These are phyloP conservation scores for Acanthosepion lycidas DNA, from an alignment of 2,888 invertebrate species.

Conservation along the genomic window DNA sequence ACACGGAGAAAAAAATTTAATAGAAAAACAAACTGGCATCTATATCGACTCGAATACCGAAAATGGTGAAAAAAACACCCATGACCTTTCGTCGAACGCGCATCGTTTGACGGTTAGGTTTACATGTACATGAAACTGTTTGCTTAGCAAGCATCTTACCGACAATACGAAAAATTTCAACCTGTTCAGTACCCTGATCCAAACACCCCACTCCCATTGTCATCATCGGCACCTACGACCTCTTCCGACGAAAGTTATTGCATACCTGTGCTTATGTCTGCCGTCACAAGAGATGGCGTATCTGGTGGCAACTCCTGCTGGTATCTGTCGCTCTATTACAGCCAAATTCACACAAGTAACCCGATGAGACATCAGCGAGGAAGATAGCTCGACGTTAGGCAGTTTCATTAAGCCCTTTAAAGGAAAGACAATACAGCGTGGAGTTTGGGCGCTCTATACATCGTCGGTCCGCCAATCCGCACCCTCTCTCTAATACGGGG, in stretches of 20 bases:
- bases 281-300: not conserved
- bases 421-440: constrained; percentile 10
- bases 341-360: not conserved
- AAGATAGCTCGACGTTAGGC: not conserved
- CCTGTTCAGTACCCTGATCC: too few species aligned
- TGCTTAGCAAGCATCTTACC: not conserved
- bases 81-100: too few species aligned
- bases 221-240: not conserved
- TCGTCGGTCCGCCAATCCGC: not conserved
- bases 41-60: too few species aligned
- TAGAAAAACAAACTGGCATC: too few species aligned
- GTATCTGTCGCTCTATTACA: not conserved
- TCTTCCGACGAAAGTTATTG: not conserved
- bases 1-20: too few species aligned
- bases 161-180: not conserved
- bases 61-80: too few species aligned
- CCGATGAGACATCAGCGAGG: not conserved
- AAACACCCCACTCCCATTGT: not conserved
- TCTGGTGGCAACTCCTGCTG: not conserved
- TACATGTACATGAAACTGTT: not conserved
- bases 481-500: not conserved
- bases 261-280: not conserved
- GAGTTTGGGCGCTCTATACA: not conserved
- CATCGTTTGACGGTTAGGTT: too few species aligned
- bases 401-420: not conserved